Conservation (phyloP, 1,140 invertebrate species). For the Teleopsis dalmanni region DNA sequence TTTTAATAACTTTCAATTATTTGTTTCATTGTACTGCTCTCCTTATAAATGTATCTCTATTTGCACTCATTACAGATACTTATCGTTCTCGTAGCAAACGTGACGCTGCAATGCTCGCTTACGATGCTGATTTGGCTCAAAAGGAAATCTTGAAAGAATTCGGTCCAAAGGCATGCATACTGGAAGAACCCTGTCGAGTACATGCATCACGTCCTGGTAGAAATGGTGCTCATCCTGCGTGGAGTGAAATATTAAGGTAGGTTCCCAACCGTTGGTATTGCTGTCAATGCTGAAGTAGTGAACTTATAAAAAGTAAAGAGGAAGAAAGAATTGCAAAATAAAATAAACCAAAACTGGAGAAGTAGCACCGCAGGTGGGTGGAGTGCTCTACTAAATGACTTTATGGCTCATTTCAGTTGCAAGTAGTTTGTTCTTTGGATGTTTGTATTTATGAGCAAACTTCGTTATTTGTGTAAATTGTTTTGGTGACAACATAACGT, state of each 20-base stretch:
- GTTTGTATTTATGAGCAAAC: not conserved
- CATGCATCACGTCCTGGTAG: slow-evolving; percentile 48
- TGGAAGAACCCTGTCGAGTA: slow-evolving; percentile 56
- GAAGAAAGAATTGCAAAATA: too few relatives aligned
- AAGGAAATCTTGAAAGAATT: slow-evolving; percentile 56
- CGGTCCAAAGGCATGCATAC: slow-evolving; percentile 58
- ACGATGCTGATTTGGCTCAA: slow-evolving; percentile 55
- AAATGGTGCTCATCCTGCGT: slow-evolving; percentile 44
- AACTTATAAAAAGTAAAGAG: too few relatives aligned
- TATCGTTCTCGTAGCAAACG: slow-evolving; percentile 51
- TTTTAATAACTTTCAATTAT: too few relatives aligned
- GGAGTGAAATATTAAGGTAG: slow-evolving; percentile 58
- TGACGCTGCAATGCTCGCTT: slow-evolving; percentile 37
- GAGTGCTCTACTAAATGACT: not conserved
- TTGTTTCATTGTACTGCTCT: too few relatives aligned
- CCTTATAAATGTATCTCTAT: not conserved
- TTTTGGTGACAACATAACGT: slow-evolving; percentile 6
- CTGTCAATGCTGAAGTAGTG: too few relatives aligned
- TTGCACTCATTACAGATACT: slow-evolving; percentile 53
- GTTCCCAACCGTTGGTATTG: slow-evolving; percentile 18
- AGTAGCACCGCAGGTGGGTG: too few relatives aligned
- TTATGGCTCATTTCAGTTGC: slow-evolving; percentile 3
- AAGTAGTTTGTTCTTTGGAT: not conserved
- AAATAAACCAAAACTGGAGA: too few relatives aligned
- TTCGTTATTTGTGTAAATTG: not conserved